Base-by-base conservation (phyloP, 1,140 invertebrate genomes). In the Camponotus pennsylvanicus region DNA sequence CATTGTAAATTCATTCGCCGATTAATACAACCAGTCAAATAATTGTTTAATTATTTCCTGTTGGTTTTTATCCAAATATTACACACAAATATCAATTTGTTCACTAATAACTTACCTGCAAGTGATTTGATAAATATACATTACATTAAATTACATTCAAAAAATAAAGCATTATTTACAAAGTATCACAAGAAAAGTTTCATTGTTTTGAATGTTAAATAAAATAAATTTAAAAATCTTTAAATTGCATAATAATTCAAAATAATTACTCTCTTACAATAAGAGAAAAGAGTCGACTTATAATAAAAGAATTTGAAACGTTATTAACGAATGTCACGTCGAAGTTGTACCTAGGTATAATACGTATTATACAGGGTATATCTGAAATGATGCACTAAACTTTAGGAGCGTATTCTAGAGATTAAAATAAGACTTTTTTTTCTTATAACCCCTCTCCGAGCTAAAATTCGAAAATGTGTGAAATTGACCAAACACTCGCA, bases 41-140 rank as follows among this genome's bases (percentile, higher is more conserved):
- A 86, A 86, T 88, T 83, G 86, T 86, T 86, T 52, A 83, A 86
- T 45, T 34, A 32, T 88, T 73, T 76, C 32, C 69, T 1, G 27
- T 6, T 52, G 75, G 34, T 59, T 77, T 52, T 5, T 57, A 3
- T 40, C 13, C 64, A 57, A 32, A 67, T 13, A 8, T 52, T 11
- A n/a, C 4, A 67, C 1, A 5, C 15, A 55, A 21, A 52, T 27
- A 6, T n/a, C 13, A 9, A 37, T 49, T 18, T 8, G 37, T 32
- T 18, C 15, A 42, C 59, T 18, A 57, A 18, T 55, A 52, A 45
- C 15, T 66, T 40, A 15, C n/a, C 2, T 6, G 52, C 18, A 55
- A 8, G 5, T 27, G 9, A 73, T 27, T 27, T 49, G 15, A 49
- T 49, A 49, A 49, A 49, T 49, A 49, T 49, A 49, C 3, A 11